phyloP scores from a whole-genome alignment of 2,797 vertebrate species.

The Poeciliopsis paucimaculata region DNA sequence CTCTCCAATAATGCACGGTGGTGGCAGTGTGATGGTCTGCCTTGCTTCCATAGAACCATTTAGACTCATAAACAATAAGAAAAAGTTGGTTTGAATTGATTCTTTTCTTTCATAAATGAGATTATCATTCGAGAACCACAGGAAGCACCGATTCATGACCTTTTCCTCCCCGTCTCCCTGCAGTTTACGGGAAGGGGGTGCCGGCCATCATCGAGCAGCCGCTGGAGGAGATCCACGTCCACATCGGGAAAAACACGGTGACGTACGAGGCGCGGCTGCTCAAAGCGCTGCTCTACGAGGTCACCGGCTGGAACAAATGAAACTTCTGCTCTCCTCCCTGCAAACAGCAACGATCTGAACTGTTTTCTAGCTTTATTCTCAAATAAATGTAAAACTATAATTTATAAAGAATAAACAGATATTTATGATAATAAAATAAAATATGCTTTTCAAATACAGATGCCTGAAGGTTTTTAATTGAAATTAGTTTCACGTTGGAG shows the following conservation, averaged over 20 bases:
- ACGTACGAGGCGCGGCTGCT: conserved; percentile 92
- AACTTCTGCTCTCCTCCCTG: neutral
- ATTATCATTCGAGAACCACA: no score
- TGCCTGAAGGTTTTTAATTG: neutral
- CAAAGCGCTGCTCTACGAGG: conserved; percentile 90
- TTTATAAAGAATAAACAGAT: conserved; percentile 3
- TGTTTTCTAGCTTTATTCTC: conserved; percentile 1
- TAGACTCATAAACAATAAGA: neutral
- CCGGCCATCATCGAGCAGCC: conserved; percentile 92
- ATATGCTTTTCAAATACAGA: neutral
- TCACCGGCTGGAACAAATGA: conserved; percentile 87
- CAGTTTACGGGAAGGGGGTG: conserved; percentile 86
- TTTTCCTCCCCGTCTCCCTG: neutral
- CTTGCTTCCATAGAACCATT: neutral
- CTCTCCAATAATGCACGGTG: neutral
- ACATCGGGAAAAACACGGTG: conserved; percentile 92
- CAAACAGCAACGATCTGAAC: neutral
- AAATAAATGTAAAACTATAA: conserved; percentile 4
- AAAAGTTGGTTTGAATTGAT: neutral
- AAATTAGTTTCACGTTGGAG: neutral
- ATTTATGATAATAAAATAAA: conserved; percentile 17
- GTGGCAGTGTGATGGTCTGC: neutral
- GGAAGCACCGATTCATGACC: no score
- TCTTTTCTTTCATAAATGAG: neutral
- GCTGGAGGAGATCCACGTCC: conserved; percentile 87